Base-by-base conservation (phyloP, 2,113 vertebrate species). In the Bujurquina vittata region DNA sequence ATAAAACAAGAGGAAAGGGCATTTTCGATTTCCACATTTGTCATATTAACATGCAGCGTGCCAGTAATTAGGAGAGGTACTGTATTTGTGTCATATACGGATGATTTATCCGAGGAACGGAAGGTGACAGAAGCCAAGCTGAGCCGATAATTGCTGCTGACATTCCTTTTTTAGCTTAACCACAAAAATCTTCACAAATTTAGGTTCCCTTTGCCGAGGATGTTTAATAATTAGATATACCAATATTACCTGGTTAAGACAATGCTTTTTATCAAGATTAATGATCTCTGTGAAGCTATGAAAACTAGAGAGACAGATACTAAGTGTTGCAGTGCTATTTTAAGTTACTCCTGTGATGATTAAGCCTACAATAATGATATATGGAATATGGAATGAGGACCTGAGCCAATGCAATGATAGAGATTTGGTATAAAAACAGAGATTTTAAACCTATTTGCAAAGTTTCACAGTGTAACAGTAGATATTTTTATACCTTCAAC, bases 181-280 rank as follows among this genome's bases (percentile, higher is more conserved):
- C 55, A 49, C 63, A 40, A 35, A 87, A 90, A 89, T 78, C n/a
- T 75, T 83, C 76, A 83, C 65, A 83, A 67, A 84, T 88, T 10
- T 23, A 52, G n/a, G 23, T 10, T 33, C 63, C 52, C 75, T 60
- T 77, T 35, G 59, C 63, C 37, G 7, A 9, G 40, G 12, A 78
- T 35, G 75, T 81, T 84, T 73, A 84, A 85, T 74, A 86, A 86
- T 85, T 65, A 76, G 26, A 84, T 49, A 75, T 26, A 78, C 49
- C 81, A 67, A 69, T 49, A 29, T 49, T 49, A 49, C 40, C 65
- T 69, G 14, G 20, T 20, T 69, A 49, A 29, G 23, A 52, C 17
- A 69, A 69, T 17, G 23, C 18, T 31, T 69, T 26, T 69, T 52
- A 23, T 69, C 11, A 17, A 31, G 22, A 69, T 69, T 69, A 10